phyloP scores from a whole-genome alignment of 2,797 vertebrate species.

The Malacoraja senta region DNA sequence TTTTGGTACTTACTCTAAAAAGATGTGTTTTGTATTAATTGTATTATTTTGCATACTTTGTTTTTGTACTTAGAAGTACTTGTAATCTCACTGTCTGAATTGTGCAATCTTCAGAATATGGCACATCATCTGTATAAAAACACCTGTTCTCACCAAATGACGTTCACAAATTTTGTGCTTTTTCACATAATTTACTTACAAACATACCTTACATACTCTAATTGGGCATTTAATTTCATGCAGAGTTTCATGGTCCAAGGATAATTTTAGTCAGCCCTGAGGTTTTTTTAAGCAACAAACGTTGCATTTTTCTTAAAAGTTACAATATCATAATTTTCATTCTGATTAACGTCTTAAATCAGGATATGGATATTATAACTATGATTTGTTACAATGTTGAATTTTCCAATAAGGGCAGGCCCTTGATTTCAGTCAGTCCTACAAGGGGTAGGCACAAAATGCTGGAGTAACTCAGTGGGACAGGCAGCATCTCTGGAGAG shows the following conservation, averaged over 20 bases:
- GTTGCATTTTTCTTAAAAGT: neutral
- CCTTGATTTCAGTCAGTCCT: neutral
- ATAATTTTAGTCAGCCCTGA: neutral
- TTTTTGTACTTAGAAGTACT: neutral
- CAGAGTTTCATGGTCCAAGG: neutral
- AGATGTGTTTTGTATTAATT: neutral
- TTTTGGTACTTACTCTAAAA: neutral
- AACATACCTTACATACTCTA: neutral
- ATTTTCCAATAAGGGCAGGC: neutral
- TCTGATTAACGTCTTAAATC: neutral
- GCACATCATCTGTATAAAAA: neutral
- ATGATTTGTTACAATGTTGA: neutral
- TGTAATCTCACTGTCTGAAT: neutral
- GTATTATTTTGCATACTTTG: too few relatives aligned
- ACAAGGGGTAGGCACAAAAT: neutral
- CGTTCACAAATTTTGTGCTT: neutral
- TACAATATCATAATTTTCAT: neutral
- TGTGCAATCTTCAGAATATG: constrained; percentile 15
- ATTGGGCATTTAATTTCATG: neutral
- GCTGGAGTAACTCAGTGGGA: too few relatives aligned
- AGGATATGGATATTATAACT: neutral
- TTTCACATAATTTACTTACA: neutral
- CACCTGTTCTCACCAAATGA: neutral
- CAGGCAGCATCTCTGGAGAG: too few relatives aligned
- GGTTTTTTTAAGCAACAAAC: neutral